Evolutionary conservation across 1,140 invertebrate species (phyloP), one percentile per base, ranked within the genome.

Genomic region (Lepidostoma basale): DNA sequence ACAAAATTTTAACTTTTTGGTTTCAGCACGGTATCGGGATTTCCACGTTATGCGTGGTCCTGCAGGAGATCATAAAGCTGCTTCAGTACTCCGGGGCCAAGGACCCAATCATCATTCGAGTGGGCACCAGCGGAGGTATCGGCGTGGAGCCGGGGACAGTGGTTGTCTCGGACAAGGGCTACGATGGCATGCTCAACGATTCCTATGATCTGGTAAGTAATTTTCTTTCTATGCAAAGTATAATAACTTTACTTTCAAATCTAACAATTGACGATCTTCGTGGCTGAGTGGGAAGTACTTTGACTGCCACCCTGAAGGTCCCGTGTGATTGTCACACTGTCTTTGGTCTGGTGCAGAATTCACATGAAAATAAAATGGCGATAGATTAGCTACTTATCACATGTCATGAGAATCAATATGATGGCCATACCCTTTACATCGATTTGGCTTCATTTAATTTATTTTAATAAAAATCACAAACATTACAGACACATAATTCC

Each of bases 61-160:
- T 95, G 0, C 90, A 94, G 76, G 93, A 96, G 79, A 78, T 94
- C 0, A 87, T 94, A 71, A 95, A 95, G 77, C 76, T 95, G 10
- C 83, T 95, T 75, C 85, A 88, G 75, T 90, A 94, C 74, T 90
- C 92, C 2, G 83, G 83, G 73, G 88, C 85, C 3, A 86, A 83
- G 58, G 88, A 93, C 75, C 91, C 93, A 0, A 85, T 88, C 3
- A 88, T 95, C 76, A 87, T 96, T 74, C 83, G 93, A 28, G 83
- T 95, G n/a, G 93, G 93, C 1, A 94, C 92, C 0, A 89, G 89
- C 72, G 93, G 92, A 1, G 92, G 92, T 4, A 81, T 95, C 64
- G 90, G 88, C 69, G 80, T 92, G 12, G 86, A 89, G 25, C 83
- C 89, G 1, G 92, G 92, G 5, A 90, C 88, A 22, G 87, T 93